A percentile compares a stretch with the other conserved stretches of the same genome.
Conservation (phyloP, 2,113 vertebrate species). For the Tachysurus vachellii region DNA sequence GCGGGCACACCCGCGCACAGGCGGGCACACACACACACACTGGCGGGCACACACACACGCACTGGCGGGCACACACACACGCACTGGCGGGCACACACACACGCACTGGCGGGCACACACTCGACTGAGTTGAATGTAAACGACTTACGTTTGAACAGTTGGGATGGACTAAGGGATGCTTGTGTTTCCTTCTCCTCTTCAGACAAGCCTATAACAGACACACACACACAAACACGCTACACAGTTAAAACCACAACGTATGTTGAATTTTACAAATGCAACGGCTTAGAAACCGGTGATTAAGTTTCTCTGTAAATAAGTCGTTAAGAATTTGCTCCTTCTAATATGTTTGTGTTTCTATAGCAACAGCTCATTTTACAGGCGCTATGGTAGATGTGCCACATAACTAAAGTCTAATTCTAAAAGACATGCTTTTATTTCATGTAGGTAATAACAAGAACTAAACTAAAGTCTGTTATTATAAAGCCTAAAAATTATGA, state of each 20-base stretch:
- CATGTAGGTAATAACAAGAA: no score
- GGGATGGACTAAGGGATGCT: slow-evolving; percentile 57
- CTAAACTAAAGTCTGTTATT: no score
- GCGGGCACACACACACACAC: no score
- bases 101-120: no score
- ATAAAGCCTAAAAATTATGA: no score
- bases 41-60: no score
- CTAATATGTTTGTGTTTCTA: not conserved
- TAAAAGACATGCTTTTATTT: not conserved
- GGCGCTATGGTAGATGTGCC: not conserved
- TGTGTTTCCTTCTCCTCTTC: slow-evolving; percentile 66
- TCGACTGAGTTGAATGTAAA: not conserved
- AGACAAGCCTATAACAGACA: slow-evolving; percentile 42
- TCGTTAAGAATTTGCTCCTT: not conserved
- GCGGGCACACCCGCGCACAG: not conserved
- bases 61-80: no score
- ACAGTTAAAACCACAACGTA: not conserved
- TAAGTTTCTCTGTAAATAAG: not conserved
- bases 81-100: no score
- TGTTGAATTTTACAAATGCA: not conserved
- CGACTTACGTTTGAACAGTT: slow-evolving; percentile 56
- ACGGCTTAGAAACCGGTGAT: not conserved
- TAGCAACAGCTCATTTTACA: not conserved
- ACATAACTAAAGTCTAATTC: not conserved
- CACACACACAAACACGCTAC: not conserved